Evolutionary conservation across 2,888 invertebrate genomes (phyloP).

Genomic region (Malthinus seriepunctatus): DNA sequence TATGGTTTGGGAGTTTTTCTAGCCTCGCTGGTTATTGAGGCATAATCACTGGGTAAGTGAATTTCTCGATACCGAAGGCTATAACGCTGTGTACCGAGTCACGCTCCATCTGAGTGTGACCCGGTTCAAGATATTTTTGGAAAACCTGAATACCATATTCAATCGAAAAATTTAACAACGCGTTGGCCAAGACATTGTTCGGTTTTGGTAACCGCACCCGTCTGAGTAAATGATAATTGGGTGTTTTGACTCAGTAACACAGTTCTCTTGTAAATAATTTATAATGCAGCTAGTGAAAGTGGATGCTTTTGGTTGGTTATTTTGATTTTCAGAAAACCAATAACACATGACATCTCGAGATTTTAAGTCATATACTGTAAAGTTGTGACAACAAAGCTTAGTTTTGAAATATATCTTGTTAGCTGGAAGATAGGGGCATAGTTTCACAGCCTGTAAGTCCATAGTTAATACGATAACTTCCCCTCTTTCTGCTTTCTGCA

Average conservation of each 20-base stretch:
- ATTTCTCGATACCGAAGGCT: not conserved
- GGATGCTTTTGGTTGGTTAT: not conserved
- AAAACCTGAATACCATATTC: not conserved
- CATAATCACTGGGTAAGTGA: not conserved
- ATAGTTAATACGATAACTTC: slow-evolving; percentile 33
- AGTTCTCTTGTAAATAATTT: not conserved
- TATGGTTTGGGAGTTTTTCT: not conserved
- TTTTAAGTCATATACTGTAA: not conserved
- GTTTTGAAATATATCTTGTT: not conserved
- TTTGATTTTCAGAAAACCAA: not conserved
- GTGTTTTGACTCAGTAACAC: not conserved
- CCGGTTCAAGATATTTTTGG: not conserved
- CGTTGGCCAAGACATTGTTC: not conserved
- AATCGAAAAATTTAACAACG: not conserved
- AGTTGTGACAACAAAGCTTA: not conserved
- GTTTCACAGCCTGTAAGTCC: slow-evolving; percentile 34
- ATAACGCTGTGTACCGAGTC: not conserved
- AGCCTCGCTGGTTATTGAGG: not conserved
- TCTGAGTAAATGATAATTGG: not conserved
- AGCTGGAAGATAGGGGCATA: slow-evolving; percentile 33
- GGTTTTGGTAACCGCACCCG: not conserved
- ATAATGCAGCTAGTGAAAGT: not conserved
- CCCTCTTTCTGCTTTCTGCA: slow-evolving; percentile 19
- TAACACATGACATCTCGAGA: not conserved
- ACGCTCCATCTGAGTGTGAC: not conserved